Evolutionary conservation across 2,888 invertebrate species (phyloP).

Genomic region (Mactromeris polynyma): DNA sequence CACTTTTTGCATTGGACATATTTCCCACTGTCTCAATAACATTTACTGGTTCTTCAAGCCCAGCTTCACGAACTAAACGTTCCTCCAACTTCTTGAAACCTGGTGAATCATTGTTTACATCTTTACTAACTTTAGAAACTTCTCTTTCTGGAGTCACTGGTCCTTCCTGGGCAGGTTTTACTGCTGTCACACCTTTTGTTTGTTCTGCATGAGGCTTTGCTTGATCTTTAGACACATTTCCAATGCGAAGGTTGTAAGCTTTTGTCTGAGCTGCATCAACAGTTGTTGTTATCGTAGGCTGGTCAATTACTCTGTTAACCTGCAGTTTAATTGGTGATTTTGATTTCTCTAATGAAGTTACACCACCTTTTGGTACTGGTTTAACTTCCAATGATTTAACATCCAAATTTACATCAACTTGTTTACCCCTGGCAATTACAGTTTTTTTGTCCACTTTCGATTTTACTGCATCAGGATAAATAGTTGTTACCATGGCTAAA

Average conservation of each 20-base stretch:
- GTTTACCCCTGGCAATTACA: not conserved
- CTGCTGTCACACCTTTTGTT: not conserved
- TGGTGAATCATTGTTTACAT: slow-evolving; percentile 1
- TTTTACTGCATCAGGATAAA: not conserved
- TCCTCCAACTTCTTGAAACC: slow-evolving; percentile 23
- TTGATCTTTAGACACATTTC: not conserved
- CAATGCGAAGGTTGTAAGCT: slow-evolving; percentile 19
- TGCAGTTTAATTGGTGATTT: not conserved
- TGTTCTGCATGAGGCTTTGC: not conserved
- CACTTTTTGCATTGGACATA: not conserved
- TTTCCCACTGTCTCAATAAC: not conserved
- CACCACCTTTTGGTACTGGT: not conserved
- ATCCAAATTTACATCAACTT: not conserved
- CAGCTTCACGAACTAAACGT: slow-evolving; percentile 23
- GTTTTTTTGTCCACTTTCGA: not conserved
- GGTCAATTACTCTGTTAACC: not conserved
- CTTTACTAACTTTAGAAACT: not conserved
- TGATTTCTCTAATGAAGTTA: not conserved
- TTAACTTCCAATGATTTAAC: not conserved
- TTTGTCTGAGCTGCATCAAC: not conserved
- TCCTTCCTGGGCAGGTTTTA: not conserved
- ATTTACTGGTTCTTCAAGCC: not conserved
- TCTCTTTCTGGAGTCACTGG: not conserved
- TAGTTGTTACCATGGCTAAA: not conserved
- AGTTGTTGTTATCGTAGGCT: not conserved